Conservation (phyloP, 2,797 vertebrate genomes). For the Gallinago stenura region DNA sequence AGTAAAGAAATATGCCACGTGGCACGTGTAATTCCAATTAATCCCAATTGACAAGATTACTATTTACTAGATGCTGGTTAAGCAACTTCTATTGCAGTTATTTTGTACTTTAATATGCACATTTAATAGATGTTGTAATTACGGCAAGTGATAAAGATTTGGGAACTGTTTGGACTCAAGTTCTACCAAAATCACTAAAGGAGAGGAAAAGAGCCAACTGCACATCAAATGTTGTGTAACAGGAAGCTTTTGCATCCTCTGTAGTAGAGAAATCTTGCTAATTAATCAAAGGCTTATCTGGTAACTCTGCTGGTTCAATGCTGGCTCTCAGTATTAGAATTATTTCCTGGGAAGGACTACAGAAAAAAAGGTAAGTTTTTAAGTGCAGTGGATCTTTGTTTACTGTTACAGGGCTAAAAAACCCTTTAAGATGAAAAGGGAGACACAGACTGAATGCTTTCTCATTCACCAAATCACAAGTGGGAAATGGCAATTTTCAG, state of each 20-base stretch:
- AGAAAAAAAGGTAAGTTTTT: background rate
- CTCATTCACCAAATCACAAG: background rate
- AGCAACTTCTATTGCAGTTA: background rate
- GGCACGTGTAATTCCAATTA: background rate
- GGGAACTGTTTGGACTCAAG: background rate
- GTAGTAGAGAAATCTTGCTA: background rate
- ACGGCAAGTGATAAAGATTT: background rate
- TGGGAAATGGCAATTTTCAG: background rate
- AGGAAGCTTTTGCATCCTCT: background rate
- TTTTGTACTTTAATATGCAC: background rate
- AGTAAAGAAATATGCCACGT: background rate
- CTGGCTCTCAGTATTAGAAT: background rate
- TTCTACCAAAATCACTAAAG: background rate
- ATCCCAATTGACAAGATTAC: background rate
- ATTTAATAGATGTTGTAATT: background rate
- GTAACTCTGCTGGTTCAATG: background rate
- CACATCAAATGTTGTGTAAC: background rate
- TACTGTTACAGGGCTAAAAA: fast-evolving
- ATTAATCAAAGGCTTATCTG: background rate
- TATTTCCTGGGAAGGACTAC: background rate
- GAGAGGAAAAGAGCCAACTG: background rate
- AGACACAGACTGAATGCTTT: background rate
- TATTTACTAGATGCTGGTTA: background rate
- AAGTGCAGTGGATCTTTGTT: background rate
- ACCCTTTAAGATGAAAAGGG: background rate